Evolutionary conservation across 2,113 vertebrate genomes (phyloP).

Genomic region (Carollia perspicillata): DNA sequence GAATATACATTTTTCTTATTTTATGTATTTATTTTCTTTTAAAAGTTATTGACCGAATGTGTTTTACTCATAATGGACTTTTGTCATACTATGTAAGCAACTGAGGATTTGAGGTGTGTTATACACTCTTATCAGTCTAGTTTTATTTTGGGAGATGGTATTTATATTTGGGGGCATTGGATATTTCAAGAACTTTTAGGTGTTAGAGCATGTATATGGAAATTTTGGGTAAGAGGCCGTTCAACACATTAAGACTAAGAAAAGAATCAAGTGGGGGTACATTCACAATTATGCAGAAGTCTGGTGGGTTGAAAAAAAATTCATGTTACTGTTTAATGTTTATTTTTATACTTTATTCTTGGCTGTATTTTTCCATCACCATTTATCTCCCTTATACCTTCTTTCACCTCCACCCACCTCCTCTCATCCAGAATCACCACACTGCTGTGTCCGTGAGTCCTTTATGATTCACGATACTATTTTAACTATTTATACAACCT

Average conservation of each 20-base stretch:
- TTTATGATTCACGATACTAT: background rate
- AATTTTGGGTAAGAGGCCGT: background rate
- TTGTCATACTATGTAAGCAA: background rate
- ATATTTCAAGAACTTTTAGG: background rate
- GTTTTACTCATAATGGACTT: background rate
- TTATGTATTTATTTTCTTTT: background rate
- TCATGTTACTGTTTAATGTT: background rate
- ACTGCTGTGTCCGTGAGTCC: too few species aligned
- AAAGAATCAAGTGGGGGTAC: background rate
- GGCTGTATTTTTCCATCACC: too few species aligned
- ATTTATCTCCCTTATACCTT: too few species aligned
- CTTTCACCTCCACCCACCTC: too few species aligned
- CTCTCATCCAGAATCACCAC: too few species aligned
- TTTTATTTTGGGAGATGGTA: background rate
- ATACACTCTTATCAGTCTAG: background rate
- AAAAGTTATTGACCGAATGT: background rate
- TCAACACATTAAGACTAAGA: background rate
- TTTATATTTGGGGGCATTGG: background rate
- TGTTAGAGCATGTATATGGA: background rate
- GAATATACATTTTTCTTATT: background rate
- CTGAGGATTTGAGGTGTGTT: background rate
- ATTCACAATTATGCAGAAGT: background rate
- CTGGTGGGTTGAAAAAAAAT: background rate
- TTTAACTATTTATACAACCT: background rate
- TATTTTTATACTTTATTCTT: too few species aligned